These are phyloP conservation scores for Pollenia amentaria DNA, from an alignment of 2,888 invertebrate species.

Conservation along the genomic window DNA sequence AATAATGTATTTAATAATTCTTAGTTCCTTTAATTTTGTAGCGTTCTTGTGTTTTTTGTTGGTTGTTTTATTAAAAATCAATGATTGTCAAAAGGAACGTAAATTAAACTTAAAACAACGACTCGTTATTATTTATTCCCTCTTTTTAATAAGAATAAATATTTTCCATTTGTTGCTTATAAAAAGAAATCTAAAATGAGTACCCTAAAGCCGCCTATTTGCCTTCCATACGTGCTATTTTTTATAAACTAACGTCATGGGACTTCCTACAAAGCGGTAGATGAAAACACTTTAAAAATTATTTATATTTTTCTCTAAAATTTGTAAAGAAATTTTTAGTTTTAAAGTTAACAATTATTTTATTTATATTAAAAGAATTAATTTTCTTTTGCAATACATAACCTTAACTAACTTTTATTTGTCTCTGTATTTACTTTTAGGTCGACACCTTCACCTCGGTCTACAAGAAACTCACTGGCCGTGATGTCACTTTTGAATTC, in stretches of 20 bases:
- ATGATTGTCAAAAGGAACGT: slow-evolving; percentile 83
- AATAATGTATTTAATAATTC: background rate
- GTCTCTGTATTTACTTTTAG: slow-evolving; percentile 85
- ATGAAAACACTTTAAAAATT: slow-evolving; percentile 74
- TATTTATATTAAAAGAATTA: background rate
- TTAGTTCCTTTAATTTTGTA: background rate
- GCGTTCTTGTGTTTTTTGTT: slow-evolving; percentile 83
- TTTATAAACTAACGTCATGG: slow-evolving; percentile 75
- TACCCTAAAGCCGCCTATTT: slow-evolving; percentile 78
- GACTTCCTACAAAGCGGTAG: slow-evolving; percentile 81
- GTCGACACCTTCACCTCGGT: slow-evolving; percentile 99
- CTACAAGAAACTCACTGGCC: slow-evolving; percentile 99
- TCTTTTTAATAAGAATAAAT: slow-evolving; percentile 59
- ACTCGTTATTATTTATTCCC: slow-evolving; percentile 75
- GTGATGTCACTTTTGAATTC: slow-evolving; percentile 99
- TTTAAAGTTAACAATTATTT: slow-evolving; percentile 44
- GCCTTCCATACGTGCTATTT: slow-evolving; percentile 79
- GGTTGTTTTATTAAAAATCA: slow-evolving; percentile 75
- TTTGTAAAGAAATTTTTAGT: slow-evolving; percentile 14
- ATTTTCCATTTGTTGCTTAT: slow-evolving; percentile 74
- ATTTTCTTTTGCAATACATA: background rate
- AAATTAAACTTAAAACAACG: slow-evolving; percentile 76
- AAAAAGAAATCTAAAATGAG: background rate
- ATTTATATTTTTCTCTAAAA: slow-evolving; percentile 14
- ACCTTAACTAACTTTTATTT: slow-evolving; percentile 76